Evolutionary conservation across 2,797 vertebrate genomes (phyloP).

Genomic region (Anisognathus igniventris): DNA sequence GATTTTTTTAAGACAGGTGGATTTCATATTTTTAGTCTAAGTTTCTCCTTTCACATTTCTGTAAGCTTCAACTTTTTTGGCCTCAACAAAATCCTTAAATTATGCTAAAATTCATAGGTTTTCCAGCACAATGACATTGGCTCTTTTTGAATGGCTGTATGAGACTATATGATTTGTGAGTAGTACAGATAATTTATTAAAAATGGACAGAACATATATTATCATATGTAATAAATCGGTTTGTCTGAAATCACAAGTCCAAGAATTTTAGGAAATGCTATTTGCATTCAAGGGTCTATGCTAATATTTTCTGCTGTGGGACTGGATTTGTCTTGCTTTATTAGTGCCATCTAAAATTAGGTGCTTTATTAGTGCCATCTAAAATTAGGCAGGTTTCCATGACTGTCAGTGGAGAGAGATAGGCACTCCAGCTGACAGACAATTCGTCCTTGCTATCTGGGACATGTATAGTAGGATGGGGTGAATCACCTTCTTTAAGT

Average conservation of each 20-base stretch:
- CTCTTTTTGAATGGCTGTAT: neutral
- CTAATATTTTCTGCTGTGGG: neutral
- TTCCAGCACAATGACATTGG: fast-evolving
- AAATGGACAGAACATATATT: neutral
- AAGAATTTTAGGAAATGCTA: neutral
- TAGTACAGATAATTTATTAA: neutral
- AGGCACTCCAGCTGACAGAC: neutral
- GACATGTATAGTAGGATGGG: neutral
- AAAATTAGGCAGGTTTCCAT: neutral
- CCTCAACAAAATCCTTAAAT: neutral
- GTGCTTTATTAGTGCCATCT: neutral
- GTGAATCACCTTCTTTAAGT: neutral
- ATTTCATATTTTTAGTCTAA: neutral
- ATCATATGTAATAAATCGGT: neutral
- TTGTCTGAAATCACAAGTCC: neutral
- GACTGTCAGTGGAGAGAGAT: neutral
- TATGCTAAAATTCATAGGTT: neutral
- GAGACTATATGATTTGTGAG: neutral
- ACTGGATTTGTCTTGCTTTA: neutral
- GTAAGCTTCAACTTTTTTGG: neutral
- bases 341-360: neutral
- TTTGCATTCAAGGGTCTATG: neutral
- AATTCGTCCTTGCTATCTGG: neutral
- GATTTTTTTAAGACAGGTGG: neutral
- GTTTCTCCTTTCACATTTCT: neutral